Conservation (phyloP, 2,113 vertebrate genomes). For the Engystomops pustulosus region DNA sequence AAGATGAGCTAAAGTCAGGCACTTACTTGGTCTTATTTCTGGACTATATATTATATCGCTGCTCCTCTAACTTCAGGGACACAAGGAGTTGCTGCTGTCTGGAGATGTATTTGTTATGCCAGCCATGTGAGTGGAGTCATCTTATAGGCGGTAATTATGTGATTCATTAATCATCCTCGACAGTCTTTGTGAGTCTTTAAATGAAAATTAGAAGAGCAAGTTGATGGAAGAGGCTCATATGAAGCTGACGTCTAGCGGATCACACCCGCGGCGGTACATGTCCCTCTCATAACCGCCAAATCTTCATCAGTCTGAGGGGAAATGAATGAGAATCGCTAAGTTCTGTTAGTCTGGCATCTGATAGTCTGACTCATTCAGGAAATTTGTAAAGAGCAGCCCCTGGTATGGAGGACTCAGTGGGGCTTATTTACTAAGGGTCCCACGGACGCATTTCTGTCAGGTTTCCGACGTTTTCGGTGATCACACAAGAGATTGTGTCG, state of each 20-base stretch:
- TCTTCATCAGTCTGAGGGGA: neutral
- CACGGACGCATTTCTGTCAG: no score
- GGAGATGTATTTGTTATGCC: conserved; percentile 28
- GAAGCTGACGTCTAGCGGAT: neutral
- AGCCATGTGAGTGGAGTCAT: conserved; percentile 13
- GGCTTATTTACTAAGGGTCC: no score
- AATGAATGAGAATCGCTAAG: neutral
- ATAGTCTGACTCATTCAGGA: neutral
- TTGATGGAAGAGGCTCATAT: conserved; percentile 3
- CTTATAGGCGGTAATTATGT: conserved; percentile 37
- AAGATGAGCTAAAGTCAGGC: neutral
- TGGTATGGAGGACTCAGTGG: neutral
- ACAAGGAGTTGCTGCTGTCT: conserved; percentile 1
- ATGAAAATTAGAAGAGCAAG: conserved; percentile 33
- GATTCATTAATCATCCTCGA: conserved; percentile 46
- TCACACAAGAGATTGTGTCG: no score
- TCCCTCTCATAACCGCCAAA: neutral
- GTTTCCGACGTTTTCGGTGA: no score
- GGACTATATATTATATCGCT: neutral
- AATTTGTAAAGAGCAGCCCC: neutral
- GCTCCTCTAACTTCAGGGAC: neutral
- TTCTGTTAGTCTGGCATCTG: neutral
- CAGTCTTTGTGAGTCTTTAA: conserved; percentile 44
- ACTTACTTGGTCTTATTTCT: neutral
- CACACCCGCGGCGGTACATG: neutral